phyloP scores from a whole-genome alignment of 2,797 vertebrate genomes.

The Acanthurus lineatus region DNA sequence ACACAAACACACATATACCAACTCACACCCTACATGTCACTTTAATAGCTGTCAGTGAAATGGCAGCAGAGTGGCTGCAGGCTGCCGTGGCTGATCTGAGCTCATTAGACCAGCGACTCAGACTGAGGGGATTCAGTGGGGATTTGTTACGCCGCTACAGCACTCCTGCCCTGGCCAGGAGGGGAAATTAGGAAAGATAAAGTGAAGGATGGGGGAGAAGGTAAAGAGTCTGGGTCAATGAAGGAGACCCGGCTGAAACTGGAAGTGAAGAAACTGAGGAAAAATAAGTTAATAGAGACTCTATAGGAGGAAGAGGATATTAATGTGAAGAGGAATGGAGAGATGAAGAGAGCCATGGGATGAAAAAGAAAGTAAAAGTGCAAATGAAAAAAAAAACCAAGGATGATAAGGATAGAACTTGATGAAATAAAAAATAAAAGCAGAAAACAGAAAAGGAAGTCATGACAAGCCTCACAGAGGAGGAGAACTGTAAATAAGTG shows the following conservation, averaged over 20 bases:
- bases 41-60: conserved; percentile 63
- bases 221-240: conserved; percentile 24
- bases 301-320: background rate
- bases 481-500: conserved; percentile 18
- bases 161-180: conserved; percentile 44
- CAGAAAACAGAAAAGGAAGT: conserved; percentile 5
- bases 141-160: conserved; percentile 66
- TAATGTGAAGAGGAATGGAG: background rate
- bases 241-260: conserved; percentile 39
- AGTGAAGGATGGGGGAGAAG: conserved; percentile 51
- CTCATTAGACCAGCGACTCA: conserved; percentile 73
- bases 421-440: background rate
- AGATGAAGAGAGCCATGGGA: background rate
- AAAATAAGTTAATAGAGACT: background rate
- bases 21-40: conserved; percentile 19
- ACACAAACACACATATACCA: background rate
- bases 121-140: conserved; percentile 68
- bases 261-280: conserved; percentile 16
- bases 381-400: background rate
- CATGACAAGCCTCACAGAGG: background rate
- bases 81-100: conserved; percentile 68
- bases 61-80: conserved; percentile 57
- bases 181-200: conserved; percentile 66
- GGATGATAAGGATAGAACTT: background rate
- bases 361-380: background rate